Percentiles rank a stretch among this genome's conserved stretches.
These are phyloP conservation scores for Oreochromis mossambicus DNA, from an alignment of 2,797 vertebrate species.

Conservation along the genomic window DNA sequence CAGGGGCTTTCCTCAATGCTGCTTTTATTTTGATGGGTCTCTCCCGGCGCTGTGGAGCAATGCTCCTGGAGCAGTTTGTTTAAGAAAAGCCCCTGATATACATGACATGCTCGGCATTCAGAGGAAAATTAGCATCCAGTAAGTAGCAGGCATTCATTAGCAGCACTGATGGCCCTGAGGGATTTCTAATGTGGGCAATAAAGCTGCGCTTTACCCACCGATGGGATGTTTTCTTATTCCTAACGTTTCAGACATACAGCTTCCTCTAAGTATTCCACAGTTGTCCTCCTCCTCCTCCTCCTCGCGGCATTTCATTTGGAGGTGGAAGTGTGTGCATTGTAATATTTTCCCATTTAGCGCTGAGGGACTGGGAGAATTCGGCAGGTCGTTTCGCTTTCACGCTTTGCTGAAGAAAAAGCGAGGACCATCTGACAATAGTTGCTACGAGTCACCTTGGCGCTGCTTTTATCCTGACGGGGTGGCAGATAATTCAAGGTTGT, in stretches of 20 bases:
- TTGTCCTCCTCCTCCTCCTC: not conserved
- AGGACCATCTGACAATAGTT: conserved; percentile 58
- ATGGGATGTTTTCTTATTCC: not conserved
- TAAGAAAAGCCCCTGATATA: not conserved
- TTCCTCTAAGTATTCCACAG: not conserved
- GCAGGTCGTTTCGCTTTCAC: conserved; percentile 58
- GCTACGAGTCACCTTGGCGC: conserved; percentile 55
- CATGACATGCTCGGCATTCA: not conserved
- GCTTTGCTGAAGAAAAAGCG: conserved; percentile 54
- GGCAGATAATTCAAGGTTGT: conserved; percentile 56
- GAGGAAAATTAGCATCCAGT: conserved; percentile 12
- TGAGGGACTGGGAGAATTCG: conserved; percentile 46
- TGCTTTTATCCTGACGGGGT: conserved; percentile 41
- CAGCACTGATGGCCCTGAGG: not conserved
- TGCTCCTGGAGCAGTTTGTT: not conserved
- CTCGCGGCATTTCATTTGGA: conserved; percentile 30
- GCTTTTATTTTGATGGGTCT: not conserved
- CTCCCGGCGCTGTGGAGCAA: not conserved
- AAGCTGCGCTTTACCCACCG: not conserved
- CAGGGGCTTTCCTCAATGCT: not conserved
- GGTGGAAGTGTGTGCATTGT: conserved; percentile 9
- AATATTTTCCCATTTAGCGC: conserved; percentile 51
- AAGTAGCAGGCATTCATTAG: conserved; percentile 9
- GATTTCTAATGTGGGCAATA: not conserved
- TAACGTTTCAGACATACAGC: not conserved